Evolutionary conservation across 2,113 vertebrate genomes (phyloP), one percentile per base, ranked within the genome.

Genomic region (Otocyon megalotis): DNA sequence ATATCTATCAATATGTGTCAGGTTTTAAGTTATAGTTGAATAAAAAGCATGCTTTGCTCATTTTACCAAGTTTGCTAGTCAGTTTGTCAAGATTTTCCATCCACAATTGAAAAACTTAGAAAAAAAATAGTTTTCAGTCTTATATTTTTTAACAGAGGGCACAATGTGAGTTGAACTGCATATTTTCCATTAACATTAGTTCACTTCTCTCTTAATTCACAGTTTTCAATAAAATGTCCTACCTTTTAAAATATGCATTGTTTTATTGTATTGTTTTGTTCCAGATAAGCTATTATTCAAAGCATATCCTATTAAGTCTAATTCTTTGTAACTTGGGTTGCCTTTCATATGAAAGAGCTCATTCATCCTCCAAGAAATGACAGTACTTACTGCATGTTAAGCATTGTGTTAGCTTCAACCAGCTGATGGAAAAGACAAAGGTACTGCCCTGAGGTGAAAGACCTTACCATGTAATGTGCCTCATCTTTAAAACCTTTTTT

Each of bases 231-330:
- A 71, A 94, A 94, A 94, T 81, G 14, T 30, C 19, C 37, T 77
- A 12, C 11, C 35, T 93, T 80, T 89, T 72, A 92, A 93, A 85
- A 63, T 82, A 81, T 16, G 32, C 4, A 84, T 56, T 96, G 48
- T 93, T 86, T 91, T 86, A 89, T 65, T 97, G n/a, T 82, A 97
- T 54, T 95, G 1, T 69, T 53, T 94, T 97, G 28, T 83, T 96
- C 94, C 58, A 91, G 26, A 94, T 84, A 91, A 63, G 19, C 58
- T 93, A 43, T 88, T 94, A 93, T 94, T 82, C 32, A 93, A 90
- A 88, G 50, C 26, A 71, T 60, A 94, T 10, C 63, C 24, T 94
- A 74, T 92, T 94, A 93, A 90, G 32, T 9, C 71, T 90, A 96
- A 89, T 80, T 90, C 76, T 96, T 89, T 90, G 30, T 91, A 94